Conservation (phyloP, 2,888 invertebrate species). For the Temnothorax ravouxi region DNA sequence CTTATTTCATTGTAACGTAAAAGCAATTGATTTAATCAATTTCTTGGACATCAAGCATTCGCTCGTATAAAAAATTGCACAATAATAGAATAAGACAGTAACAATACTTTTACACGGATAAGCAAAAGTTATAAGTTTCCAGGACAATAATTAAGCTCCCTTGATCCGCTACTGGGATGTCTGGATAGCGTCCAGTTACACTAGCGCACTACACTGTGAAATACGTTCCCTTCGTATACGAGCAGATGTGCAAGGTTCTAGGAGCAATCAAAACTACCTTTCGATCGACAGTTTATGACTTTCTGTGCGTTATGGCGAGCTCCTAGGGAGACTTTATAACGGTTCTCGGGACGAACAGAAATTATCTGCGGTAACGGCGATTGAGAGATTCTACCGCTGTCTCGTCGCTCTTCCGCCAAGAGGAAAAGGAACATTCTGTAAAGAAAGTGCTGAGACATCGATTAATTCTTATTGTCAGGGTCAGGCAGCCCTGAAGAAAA, state of each 20-base stretch:
- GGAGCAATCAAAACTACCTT: slow-evolving; percentile 56
- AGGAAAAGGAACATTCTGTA: slow-evolving; percentile 56
- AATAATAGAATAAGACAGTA: background rate
- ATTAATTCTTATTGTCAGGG: slow-evolving; percentile 82
- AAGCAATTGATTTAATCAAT: background rate
- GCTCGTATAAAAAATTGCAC: background rate
- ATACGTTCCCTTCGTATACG: slow-evolving; percentile 19
- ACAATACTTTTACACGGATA: slow-evolving; percentile 13
- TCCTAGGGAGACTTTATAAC: slow-evolving; percentile 57
- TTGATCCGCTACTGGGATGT: background rate
- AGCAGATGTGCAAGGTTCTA: slow-evolving; percentile 30
- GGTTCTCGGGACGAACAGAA: slow-evolving; percentile 47
- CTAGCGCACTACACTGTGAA: slow-evolving; percentile 27
- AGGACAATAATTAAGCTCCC: slow-evolving; percentile 37
- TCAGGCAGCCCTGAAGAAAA: slow-evolving; percentile 74
- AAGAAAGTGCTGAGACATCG: slow-evolving; percentile 77
- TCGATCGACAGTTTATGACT: slow-evolving; percentile 54
- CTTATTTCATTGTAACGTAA: background rate
- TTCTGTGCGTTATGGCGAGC: slow-evolving; percentile 54
- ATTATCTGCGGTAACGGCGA: slow-evolving; percentile 60
- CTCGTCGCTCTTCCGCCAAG: slow-evolving; percentile 25
- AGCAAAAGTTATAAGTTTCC: slow-evolving; percentile 16
- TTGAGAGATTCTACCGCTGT: slow-evolving; percentile 38
- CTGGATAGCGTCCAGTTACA: slow-evolving; percentile 46
- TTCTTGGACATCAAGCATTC: background rate